Evolutionary conservation across 1,140 invertebrate species (phyloP), one percentile per base, ranked within the genome.

Genomic region (Dysdera silvatica): DNA sequence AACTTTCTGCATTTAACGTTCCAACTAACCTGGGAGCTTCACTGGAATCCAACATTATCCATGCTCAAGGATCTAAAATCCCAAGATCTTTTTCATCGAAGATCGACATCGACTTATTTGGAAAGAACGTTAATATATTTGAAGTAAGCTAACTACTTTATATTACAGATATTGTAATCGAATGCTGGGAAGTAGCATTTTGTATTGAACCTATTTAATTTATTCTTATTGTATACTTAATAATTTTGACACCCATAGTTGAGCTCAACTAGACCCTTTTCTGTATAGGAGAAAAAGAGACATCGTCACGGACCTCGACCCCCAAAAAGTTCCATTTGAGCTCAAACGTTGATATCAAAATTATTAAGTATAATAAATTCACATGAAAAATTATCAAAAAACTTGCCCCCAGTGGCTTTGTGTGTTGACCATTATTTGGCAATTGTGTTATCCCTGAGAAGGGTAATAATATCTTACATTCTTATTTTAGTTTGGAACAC

Each of bases 61-160:
- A 86, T 77, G 91, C 90, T 0, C 85, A 89, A 71, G 83, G 90
- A 68, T 90, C 88, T 4, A 95, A 85, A 73, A 71, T 95, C 0
- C 92, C 92, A 0, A 78, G 90, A 57, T 89, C 87, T 0, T 78
- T 80, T 2, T 84, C 77, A 66, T 67, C 92, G 2, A 95, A 95
- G 75, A 71, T 95, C 0, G 92, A 89, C 0, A 78, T 86, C 2
- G 85, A 93, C 71, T 53, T 95, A 1, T 95, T 95, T 72, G 91
- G 92, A 20, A 83, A 86, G 32, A 84, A 82, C 24, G 82, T 91
- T 67, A 95, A 95, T 73, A 78, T 94, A n/a, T 75, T 95, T 31
- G 90, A 95, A 75, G 80, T 88, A 49, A 63, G 53, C 31, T 3
- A 14, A 8, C 10, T 47, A 2, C 7, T 28, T 55, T 20, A 5